Base-by-base conservation (phyloP, 2,113 vertebrate species). In the Poeciliopsis retropinna region DNA sequence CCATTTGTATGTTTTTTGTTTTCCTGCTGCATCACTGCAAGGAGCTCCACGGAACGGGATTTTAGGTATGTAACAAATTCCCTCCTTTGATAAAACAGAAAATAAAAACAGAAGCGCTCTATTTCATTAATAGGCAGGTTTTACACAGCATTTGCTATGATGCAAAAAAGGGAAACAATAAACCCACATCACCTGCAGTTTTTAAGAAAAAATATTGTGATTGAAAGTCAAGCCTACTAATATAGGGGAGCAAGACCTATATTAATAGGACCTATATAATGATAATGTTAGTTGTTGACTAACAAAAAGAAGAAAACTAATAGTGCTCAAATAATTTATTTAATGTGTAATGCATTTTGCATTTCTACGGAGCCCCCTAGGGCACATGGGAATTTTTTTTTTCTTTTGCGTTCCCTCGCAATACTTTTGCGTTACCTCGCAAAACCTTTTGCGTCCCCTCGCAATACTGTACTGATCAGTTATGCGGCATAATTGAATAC, bases 21-120 rank as follows among this genome's bases (percentile, higher is more conserved):
- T 90, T 54, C 97, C 97, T 12, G 95, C 96, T 15, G 96, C 97
- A 60, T 98, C 97, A 2, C 97, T 98, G 87, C 98, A 99, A 4
- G 97, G 96, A 65, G 95, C 96, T 5, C 97, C 97, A 39, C 95
- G 95, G 84, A 97, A 99, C 75, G 97, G 94, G 27, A 97, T 92
- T 87, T 96, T 87, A 28, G 89, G 69, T 85, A 99, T 94, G 28
- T 87, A 92, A 71, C 98, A 99, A 19, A 94, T 30, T 0, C 94
- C 94, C 70, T 93, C 93, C 98, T 99, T 81, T 30, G 63, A 67
- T 0, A 22, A 34, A 37, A 37, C 34, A 37, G 28, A 74, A 44
- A 81, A 78, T 0, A 69, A 25, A 37, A 61, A 1, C 10, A 76
- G 5, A 2, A 28, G 1, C 30, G 5, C 1, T 6, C 13, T 47